Evolutionary conservation across 2,113 vertebrate species (phyloP).

Genomic region (Phyllostomus discolor): DNA sequence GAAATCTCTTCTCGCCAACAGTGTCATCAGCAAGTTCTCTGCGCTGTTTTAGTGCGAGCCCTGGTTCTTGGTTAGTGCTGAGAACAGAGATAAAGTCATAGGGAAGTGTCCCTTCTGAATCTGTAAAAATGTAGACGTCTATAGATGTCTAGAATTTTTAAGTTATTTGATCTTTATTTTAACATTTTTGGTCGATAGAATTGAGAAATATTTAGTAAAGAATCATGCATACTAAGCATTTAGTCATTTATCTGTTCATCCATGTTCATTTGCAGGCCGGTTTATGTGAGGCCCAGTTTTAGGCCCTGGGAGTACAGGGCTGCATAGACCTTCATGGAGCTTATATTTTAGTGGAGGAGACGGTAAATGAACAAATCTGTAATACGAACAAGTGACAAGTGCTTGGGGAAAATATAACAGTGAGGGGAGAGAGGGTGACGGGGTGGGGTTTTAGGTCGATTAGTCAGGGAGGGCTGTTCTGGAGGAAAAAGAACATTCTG

Average conservation of each 20-base stretch:
- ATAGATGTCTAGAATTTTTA: not conserved
- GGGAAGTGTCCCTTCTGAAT: not conserved
- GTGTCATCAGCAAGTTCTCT: not conserved
- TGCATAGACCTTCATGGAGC: not conserved
- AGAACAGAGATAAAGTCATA: not conserved
- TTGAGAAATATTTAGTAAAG: conserved; percentile 45
- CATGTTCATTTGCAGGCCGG: not conserved
- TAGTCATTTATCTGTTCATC: not conserved
- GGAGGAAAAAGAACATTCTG: not conserved
- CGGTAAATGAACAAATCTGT: not conserved
- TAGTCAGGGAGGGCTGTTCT: not conserved
- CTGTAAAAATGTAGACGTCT: not conserved
- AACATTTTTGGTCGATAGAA: conserved; percentile 31
- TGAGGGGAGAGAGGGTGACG: not conserved
- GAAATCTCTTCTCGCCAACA: conserved; percentile 1
- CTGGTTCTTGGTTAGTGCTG: not conserved
- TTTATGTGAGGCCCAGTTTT: not conserved
- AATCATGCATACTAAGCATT: not conserved
- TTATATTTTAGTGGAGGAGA: not conserved
- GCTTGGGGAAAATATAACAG: not conserved
- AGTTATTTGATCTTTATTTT: conserved; percentile 34
- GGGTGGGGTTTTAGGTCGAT: not conserved
- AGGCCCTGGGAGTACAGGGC: not conserved
- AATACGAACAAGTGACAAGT: not conserved
- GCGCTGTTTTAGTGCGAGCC: not conserved